Percentiles rank a stretch among this genome's conserved stretches.
phyloP scores from a whole-genome alignment of 2,888 invertebrate species.

The Lasioglossum lativentre region DNA sequence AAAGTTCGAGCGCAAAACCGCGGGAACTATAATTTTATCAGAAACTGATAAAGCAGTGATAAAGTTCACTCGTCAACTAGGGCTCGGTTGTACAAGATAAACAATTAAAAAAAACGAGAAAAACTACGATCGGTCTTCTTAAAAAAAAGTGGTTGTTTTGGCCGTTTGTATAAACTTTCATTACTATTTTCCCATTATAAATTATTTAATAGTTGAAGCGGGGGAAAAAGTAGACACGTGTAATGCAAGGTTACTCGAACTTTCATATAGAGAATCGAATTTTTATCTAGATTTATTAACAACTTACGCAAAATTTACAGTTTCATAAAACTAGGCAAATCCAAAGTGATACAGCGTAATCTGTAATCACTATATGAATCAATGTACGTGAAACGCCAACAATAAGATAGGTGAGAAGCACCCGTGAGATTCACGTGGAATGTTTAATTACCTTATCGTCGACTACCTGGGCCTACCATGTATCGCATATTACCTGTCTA shows the following conservation, averaged over 20 bases:
- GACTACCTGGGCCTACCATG: slow-evolving; percentile 56
- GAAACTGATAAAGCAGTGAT: slow-evolving; percentile 14
- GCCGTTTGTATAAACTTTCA: too few species aligned
- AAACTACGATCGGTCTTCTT: background rate
- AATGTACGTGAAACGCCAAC: slow-evolving; percentile 16
- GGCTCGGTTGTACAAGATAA: background rate
- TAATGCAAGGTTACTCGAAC: background rate
- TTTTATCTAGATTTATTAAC: slow-evolving; percentile 4
- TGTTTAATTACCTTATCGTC: slow-evolving; percentile 70
- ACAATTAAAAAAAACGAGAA: background rate
- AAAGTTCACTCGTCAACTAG: background rate
- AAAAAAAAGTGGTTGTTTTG: too few species aligned
- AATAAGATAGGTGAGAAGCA: slow-evolving; percentile 57
- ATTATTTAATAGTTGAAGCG: background rate
- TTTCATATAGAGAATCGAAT: background rate
- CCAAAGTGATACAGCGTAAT: slow-evolving; percentile 16
- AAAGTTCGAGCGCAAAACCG: background rate
- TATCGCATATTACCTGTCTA: slow-evolving; percentile 58
- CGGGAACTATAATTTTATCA: slow-evolving; percentile 6
- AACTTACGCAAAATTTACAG: slow-evolving; percentile 18
- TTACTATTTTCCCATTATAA: background rate
- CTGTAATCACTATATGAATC: slow-evolving; percentile 33
- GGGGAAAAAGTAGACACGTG: background rate
- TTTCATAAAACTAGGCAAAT: slow-evolving; percentile 19
- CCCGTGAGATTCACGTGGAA: slow-evolving; percentile 52